Evolutionary conservation across 2,797 vertebrate genomes (phyloP).

Genomic region (Pangasius djambal): DNA sequence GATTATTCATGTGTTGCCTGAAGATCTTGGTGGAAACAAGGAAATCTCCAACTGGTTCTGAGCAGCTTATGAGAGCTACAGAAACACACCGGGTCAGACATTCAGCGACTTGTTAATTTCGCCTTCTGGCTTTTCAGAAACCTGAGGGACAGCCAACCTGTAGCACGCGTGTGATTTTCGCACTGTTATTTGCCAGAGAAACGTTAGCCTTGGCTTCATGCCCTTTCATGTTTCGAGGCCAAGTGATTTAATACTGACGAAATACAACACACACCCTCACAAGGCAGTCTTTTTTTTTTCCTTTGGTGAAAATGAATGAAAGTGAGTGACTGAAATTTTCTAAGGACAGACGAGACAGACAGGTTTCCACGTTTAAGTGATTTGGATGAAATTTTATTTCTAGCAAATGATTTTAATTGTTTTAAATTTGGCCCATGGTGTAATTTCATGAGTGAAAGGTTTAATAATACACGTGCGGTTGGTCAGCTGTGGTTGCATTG

Average conservation of each 20-base stretch:
- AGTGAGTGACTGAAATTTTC: not conserved
- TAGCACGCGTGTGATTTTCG: constrained; percentile 4
- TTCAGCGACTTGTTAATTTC: not conserved
- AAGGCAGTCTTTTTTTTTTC: constrained; percentile 25
- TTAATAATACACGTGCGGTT: constrained; percentile 6
- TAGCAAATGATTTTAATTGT: not conserved
- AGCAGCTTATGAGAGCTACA: not conserved
- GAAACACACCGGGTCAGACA: not conserved
- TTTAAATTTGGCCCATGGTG: not conserved
- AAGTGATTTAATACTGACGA: constrained; percentile 59
- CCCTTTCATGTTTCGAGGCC: constrained; percentile 42
- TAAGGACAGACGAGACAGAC: not conserved
- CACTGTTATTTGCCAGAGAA: constrained; percentile 58
- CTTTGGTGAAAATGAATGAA: constrained; percentile 17
- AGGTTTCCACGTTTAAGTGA: not conserved
- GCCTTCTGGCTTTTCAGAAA: not conserved
- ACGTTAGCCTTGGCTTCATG: constrained; percentile 53
- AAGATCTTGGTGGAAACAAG: not conserved
- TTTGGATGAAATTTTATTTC: not conserved
- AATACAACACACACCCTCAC: constrained; percentile 55
- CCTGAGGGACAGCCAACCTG: constrained; percentile 6
- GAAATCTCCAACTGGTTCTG: constrained; percentile 4
- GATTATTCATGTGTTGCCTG: not conserved
- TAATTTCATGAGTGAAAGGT: not conserved
- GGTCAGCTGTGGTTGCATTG: not conserved